phyloP scores from a whole-genome alignment of 64 coral and sea anemone species.

The Exaiptasia diaphana region DNA sequence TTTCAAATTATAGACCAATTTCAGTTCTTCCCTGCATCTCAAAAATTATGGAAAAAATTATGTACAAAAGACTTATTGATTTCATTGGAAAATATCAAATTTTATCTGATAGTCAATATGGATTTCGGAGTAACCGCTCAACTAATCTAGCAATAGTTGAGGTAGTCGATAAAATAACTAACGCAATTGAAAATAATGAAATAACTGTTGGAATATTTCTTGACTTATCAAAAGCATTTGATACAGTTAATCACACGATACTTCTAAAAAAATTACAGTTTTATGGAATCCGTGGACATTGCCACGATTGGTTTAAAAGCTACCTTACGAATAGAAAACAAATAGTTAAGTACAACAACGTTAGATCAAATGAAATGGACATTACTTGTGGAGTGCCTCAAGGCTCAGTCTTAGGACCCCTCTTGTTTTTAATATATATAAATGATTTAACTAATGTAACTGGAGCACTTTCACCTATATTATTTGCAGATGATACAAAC shows the following conservation, averaged over 20 bases:
- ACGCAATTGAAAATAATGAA: neutral
- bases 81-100: constrained; percentile 16
- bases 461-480: neutral
- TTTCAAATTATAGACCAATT: constrained; percentile 37
- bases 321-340: neutral
- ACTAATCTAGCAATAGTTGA: neutral
- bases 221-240: constrained; percentile 53
- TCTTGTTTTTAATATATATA: constrained; percentile 5
- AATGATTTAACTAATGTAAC: neutral
- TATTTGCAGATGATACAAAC: constrained; percentile 32
- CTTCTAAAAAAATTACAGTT: constrained; percentile 18
- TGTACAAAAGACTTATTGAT: neutral
- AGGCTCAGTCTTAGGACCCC: neutral
- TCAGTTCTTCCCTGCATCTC: constrained; percentile 22
- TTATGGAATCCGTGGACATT: constrained; percentile 16
- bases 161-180: neutral
- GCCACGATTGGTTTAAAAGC: neutral
- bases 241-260: constrained; percentile 14
- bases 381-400: constrained; percentile 6
- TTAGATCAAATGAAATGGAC: neutral
- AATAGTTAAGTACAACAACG: neutral
- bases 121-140: constrained; percentile 33
- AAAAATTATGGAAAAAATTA: constrained; percentile 25
- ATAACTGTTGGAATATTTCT: constrained; percentile 30
- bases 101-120: constrained; percentile 29